Percentiles rank a stretch among this genome's conserved stretches.
Conservation (phyloP, 2,888 invertebrate species). For the Dyspetes luteomarginatus region DNA sequence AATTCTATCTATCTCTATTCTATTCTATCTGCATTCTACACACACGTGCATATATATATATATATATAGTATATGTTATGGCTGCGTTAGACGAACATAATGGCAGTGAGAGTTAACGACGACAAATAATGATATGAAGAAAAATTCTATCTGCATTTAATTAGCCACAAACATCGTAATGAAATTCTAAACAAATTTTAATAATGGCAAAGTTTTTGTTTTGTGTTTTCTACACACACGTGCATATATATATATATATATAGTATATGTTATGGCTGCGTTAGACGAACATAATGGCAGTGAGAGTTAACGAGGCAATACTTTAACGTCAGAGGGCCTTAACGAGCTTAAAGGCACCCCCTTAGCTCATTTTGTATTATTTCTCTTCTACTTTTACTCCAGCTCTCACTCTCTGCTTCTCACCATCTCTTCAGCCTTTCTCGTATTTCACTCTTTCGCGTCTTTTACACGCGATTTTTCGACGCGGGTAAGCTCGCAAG, state of each 20-base stretch:
- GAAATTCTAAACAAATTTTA: conserved; percentile 76
- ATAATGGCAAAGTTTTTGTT: conserved; percentile 74
- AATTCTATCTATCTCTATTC: conserved; percentile 67
- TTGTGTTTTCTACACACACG: conserved; percentile 24
- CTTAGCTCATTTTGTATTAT: conserved; percentile 70
- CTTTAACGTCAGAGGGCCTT: conserved; percentile 76
- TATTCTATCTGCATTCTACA: conserved; percentile 47
- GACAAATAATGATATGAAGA: conserved; percentile 33
- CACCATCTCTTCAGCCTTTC: conserved; percentile 30
- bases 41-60: too few species aligned
- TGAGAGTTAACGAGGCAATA: conserved; percentile 78
- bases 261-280: conserved; percentile 56
- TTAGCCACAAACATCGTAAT: conserved; percentile 68
- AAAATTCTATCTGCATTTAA: conserved; percentile 69
- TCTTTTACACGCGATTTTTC: conserved; percentile 68
- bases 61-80: too few species aligned
- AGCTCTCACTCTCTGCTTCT: conserved; percentile 53
- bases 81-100: conserved; percentile 35
- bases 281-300: conserved; percentile 34
- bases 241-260: too few species aligned
- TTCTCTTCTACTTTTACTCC: conserved; percentile 42
- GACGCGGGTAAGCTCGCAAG: conserved; percentile 41
- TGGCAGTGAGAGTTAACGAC: conserved; percentile 75
- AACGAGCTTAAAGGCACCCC: conserved; percentile 77
- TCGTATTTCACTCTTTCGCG: conserved; percentile 37